These are phyloP conservation scores for Sinosuthora webbiana DNA, from an alignment of 2,113 vertebrate genomes.

Conservation along the genomic window DNA sequence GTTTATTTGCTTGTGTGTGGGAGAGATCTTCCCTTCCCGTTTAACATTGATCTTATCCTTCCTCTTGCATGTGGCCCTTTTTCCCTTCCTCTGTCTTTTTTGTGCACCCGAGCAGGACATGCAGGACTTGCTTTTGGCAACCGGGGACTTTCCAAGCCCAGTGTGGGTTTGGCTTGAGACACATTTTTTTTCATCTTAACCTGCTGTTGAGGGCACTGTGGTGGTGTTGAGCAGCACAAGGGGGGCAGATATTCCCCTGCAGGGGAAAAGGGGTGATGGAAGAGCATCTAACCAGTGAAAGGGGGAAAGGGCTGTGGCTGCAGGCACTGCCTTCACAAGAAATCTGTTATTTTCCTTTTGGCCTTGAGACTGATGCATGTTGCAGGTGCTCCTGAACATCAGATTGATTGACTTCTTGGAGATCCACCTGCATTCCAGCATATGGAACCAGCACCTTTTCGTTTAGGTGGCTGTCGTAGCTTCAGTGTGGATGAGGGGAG, in stretches of 20 bases:
- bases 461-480: neutral
- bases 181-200: neutral
- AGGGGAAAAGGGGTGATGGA: rapidly evolving
- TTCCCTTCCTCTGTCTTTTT: neutral
- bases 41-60: neutral
- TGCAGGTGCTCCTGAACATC: neutral
- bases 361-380: rapidly evolving
- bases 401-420: neutral
- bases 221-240: neutral
- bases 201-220: neutral
- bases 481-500: neutral
- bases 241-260: neutral
- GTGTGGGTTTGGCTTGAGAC: neutral
- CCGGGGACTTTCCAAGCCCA: neutral
- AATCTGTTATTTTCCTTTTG: neutral
- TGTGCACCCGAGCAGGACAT: neutral
- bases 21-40: neutral
- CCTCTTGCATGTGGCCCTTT: neutral
- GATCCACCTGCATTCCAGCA: neutral
- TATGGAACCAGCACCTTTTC: neutral
- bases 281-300: neutral
- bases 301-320: neutral
- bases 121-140: neutral
- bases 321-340: neutral
- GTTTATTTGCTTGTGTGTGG: neutral